Base-by-base conservation (phyloP, 2,888 invertebrate species). In the Neria commutata region DNA sequence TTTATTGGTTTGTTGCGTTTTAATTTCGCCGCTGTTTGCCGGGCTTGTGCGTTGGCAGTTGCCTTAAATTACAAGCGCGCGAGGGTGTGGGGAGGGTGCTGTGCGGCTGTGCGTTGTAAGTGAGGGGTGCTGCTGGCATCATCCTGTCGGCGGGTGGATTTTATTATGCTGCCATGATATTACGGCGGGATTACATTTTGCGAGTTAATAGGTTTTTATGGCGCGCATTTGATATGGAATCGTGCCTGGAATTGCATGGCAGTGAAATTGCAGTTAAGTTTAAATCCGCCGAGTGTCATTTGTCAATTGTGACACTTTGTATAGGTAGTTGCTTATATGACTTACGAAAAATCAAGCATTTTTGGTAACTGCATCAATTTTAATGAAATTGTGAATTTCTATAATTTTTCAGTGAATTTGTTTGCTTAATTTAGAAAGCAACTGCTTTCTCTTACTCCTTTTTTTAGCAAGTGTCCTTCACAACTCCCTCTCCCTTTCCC, bases 261-360 rank as follows among this genome's bases (percentile, higher is more conserved):
- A 29, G 56, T 55, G 40, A 60, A 68, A 58, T 60, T 72, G 71
- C 73, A 74, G 72, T 74, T 65, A 62, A 74, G 73, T 73, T 72
- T 64, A 74, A 72, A 74, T 72, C 72, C 73, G 67, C 59, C 54
- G 64, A 65, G 74, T 64, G 62, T 72, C 60, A 74, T 72, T 72
- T 72, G 73, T 72, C 72, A 72, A 66, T 71, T 69, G 37, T 73
- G 75, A 74, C 72, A 74, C 69, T 63, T 70, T 65, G n/a, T n/a
- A n/a, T n/a, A n/a, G n/a, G n/a, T n/a, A n/a, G n/a, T n/a, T n/a
- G n/a, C n/a, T n/a, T n/a, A n/a, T n/a, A n/a, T n/a, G n/a, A n/a
- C n/a, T n/a, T n/a, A n/a, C n/a, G n/a, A n/a, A n/a, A n/a, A n/a
- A n/a, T n/a, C n/a, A n/a, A n/a, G n/a, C n/a, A n/a, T n/a, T n/a